phyloP scores from a whole-genome alignment of 2,888 invertebrate species.

The Tachystola acroxantha region DNA sequence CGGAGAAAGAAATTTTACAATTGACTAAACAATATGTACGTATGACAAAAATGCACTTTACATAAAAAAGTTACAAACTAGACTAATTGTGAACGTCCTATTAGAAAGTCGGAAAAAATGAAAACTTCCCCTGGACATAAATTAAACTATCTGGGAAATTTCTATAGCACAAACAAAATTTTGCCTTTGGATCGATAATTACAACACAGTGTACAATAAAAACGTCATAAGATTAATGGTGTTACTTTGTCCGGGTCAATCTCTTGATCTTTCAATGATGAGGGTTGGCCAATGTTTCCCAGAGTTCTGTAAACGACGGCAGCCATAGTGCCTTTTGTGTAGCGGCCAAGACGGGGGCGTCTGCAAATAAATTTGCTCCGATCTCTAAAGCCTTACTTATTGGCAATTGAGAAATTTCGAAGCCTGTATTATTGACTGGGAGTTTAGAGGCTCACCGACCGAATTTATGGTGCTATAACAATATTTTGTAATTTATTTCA shows the following conservation, averaged over 20 bases:
- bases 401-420: slow-evolving; percentile 14
- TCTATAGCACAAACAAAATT: too few species aligned
- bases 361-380: slow-evolving; percentile 11
- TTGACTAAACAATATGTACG: too few species aligned
- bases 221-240: too few species aligned
- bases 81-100: too few species aligned
- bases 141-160: too few species aligned
- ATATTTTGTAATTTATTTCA: slow-evolving; percentile 20
- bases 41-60: too few species aligned
- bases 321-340: not conserved
- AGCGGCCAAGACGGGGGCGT: slow-evolving; percentile 1
- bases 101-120: too few species aligned
- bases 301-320: not conserved
- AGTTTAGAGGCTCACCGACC: slow-evolving; percentile 8
- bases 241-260: not conserved
- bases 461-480: slow-evolving; percentile 18
- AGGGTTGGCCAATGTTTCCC: not conserved
- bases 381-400: slow-evolving; percentile 14
- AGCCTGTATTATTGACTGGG: slow-evolving; percentile 12
- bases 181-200: too few species aligned
- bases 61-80: too few species aligned
- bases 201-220: too few species aligned
- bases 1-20: too few species aligned
- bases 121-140: too few species aligned
- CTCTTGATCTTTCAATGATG: not conserved